Conservation (phyloP, 2,888 invertebrate genomes). For the Eupithecia subfuscata region DNA sequence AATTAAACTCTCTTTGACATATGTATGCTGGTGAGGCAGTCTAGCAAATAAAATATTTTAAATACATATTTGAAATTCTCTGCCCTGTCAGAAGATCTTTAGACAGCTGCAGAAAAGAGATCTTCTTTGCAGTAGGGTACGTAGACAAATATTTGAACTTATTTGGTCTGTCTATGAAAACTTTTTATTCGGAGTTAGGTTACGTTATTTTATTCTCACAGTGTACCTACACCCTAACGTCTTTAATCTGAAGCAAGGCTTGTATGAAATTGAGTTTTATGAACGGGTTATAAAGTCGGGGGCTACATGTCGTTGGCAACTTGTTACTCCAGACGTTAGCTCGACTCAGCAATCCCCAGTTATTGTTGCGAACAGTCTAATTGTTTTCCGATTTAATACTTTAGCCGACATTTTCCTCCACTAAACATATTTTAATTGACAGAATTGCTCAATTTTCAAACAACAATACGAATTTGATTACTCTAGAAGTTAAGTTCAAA, state of each 20-base stretch:
- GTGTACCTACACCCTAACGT: constrained; percentile 39
- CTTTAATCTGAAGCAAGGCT: constrained; percentile 66
- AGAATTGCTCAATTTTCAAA: constrained; percentile 46
- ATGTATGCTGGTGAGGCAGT: background rate
- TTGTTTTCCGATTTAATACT: constrained; percentile 74
- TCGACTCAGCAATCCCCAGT: constrained; percentile 65
- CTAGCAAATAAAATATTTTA: background rate
- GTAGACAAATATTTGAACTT: background rate
- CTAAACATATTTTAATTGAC: constrained; percentile 59
- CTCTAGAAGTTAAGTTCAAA: constrained; percentile 36
- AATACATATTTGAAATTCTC: background rate
- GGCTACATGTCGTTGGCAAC: constrained; percentile 76
- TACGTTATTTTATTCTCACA: constrained; percentile 1
- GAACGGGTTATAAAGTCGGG: constrained; percentile 80
- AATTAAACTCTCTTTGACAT: constrained; percentile 11
- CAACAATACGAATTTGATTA: constrained; percentile 44
- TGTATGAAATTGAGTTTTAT: constrained; percentile 83
- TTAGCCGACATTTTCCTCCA: constrained; percentile 54
- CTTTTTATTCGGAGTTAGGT: background rate
- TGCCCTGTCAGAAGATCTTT: background rate
- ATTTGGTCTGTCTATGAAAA: background rate
- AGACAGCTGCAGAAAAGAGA: background rate
- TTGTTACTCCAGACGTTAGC: constrained; percentile 71
- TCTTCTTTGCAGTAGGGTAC: background rate
- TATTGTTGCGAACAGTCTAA: constrained; percentile 71